Evolutionary conservation across 2,888 invertebrate genomes (phyloP).

Genomic region (Orthonychiurus folsomi): DNA sequence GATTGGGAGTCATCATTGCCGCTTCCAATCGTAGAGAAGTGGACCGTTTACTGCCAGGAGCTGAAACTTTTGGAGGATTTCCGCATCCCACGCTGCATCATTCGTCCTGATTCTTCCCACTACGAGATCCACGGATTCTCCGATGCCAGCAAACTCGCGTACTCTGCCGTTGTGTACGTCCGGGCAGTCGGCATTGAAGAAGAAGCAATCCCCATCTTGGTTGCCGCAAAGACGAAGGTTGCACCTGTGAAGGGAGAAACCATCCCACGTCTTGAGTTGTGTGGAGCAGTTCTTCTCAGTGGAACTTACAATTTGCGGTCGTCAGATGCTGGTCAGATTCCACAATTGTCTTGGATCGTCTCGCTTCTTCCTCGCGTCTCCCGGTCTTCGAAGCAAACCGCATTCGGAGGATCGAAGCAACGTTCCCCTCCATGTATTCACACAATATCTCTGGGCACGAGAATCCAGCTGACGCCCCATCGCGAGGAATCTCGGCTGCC

Average conservation of each 20-base stretch:
- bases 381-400: slow-evolving; percentile 36
- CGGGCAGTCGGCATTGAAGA: not conserved
- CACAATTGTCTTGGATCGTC: too few species aligned
- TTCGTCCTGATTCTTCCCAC: too few species aligned
- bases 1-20: too few species aligned
- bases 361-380: too few species aligned
- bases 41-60: too few species aligned
- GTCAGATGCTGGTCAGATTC: too few species aligned
- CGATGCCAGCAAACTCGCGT: not conserved
- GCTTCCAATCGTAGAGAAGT: too few species aligned
- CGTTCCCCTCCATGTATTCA: slow-evolving; percentile 25
- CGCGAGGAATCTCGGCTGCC: slow-evolving; percentile 17
- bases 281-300: slow-evolving; percentile 1
- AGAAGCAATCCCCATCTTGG: not conserved
- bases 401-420: slow-evolving; percentile 31
- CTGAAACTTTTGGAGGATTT: too few species aligned
- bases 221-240: not conserved
- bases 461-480: slow-evolving; percentile 35
- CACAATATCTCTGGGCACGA: slow-evolving; percentile 23
- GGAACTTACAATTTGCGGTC: too few species aligned
- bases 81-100: too few species aligned
- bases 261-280: not conserved
- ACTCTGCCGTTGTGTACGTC: not conserved
- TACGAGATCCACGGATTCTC: not conserved
- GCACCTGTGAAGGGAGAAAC: slow-evolving; percentile 1